These are phyloP conservation scores for Morelia viridis DNA, from an alignment of 2,797 vertebrate genomes.

Conservation along the genomic window DNA sequence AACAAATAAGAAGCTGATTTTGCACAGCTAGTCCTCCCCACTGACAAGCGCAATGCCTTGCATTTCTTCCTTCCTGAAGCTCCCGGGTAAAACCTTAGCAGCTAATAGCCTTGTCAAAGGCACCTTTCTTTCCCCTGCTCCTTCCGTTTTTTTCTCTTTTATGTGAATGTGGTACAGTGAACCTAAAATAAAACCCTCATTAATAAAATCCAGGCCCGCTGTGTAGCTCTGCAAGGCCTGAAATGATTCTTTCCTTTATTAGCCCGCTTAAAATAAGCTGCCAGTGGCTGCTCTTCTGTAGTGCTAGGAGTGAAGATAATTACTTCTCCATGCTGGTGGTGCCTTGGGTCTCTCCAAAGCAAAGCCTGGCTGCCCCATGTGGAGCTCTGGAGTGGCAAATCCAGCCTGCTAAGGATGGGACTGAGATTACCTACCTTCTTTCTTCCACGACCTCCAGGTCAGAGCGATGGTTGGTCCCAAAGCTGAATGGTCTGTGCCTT, in stretches of 20 bases:
- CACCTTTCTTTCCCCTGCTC: constrained; percentile 16
- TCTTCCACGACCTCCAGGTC: constrained; percentile 59
- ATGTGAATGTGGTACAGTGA: constrained; percentile 61
- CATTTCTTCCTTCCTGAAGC: constrained; percentile 39
- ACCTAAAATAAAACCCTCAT: constrained; percentile 65
- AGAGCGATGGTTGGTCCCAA: constrained; percentile 49
- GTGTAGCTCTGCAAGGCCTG: constrained; percentile 47
- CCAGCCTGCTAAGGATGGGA: constrained; percentile 52
- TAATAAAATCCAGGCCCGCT: constrained; percentile 60
- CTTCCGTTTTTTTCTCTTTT: background rate
- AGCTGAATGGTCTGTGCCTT: constrained; percentile 47
- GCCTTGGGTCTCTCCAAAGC: constrained; percentile 54
- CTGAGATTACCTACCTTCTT: constrained; percentile 64
- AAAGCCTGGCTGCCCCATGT: constrained; percentile 48
- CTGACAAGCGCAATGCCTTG: constrained; percentile 46
- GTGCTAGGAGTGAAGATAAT: constrained; percentile 62
- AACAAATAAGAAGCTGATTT: constrained; percentile 28
- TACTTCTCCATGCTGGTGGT: constrained; percentile 56
- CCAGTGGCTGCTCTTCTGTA: constrained; percentile 42
- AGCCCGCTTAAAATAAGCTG: constrained; percentile 42
- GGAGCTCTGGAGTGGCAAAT: constrained; percentile 47
- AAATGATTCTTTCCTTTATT: constrained; percentile 57
- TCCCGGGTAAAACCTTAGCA: constrained; percentile 60
- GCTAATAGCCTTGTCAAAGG: constrained; percentile 32
- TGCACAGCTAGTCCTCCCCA: constrained; percentile 56